phyloP scores from a whole-genome alignment of 2,888 invertebrate species.

The Pristionchus arcanus region DNA sequence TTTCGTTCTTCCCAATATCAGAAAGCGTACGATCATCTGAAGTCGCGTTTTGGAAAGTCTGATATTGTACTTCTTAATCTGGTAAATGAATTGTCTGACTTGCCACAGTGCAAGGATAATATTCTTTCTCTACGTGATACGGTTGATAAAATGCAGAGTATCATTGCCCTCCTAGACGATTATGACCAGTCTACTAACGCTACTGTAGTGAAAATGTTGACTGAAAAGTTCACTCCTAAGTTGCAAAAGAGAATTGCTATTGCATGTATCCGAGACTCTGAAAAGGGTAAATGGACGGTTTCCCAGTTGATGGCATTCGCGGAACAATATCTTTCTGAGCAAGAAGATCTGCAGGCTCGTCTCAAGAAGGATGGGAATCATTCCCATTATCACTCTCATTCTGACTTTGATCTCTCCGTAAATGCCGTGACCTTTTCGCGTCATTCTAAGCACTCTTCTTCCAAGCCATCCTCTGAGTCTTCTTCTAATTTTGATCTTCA shows the following conservation, averaged over 20 bases:
- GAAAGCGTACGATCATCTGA: neutral
- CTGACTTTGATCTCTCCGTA: neutral
- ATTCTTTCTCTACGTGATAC: neutral
- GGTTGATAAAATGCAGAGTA: neutral
- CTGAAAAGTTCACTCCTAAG: neutral
- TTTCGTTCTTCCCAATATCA: neutral
- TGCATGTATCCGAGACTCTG: neutral
- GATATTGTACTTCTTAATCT: neutral
- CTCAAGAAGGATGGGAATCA: neutral
- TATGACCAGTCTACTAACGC: neutral
- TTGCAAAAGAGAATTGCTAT: neutral
- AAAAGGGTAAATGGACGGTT: neutral
- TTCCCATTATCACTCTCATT: neutral
- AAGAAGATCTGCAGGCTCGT: neutral
- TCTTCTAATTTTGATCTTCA: neutral
- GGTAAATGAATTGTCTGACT: neutral
- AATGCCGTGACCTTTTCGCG: neutral
- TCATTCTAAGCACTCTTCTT: neutral
- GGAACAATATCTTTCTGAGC: neutral
- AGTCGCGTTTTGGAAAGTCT: slow-evolving; percentile 1
- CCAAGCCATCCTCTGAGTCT: neutral
- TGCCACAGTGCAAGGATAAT: neutral
- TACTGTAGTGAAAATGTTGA: neutral
- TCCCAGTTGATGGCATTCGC: neutral
- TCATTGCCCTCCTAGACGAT: neutral